These are phyloP conservation scores for Drosophila sordidula DNA, from an alignment of 2,888 invertebrate species.

Conservation along the genomic window DNA sequence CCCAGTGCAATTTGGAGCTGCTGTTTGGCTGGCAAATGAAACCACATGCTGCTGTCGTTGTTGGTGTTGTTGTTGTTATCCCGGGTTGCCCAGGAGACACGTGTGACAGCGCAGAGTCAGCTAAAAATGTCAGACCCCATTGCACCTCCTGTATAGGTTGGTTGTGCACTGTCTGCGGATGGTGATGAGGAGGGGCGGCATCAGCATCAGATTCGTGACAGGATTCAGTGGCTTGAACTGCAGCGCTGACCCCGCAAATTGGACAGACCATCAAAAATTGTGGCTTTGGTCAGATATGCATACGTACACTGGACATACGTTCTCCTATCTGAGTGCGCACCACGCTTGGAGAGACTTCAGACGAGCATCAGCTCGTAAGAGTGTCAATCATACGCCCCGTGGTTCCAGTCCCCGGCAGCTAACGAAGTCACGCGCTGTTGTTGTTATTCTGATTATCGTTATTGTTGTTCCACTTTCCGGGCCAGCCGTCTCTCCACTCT, in stretches of 20 bases:
- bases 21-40: conserved; percentile 24
- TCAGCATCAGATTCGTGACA: conserved; percentile 11
- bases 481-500: background rate
- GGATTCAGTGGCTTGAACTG: conserved; percentile 12
- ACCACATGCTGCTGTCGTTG: conserved; percentile 22
- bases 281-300: conserved; percentile 12
- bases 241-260: conserved; percentile 5
- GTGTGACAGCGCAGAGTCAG: conserved; percentile 36
- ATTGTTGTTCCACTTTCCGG: conserved; percentile 23
- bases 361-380: conserved; percentile 1
- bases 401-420: background rate
- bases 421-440: conserved; percentile 7
- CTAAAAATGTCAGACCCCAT: conserved; percentile 22
- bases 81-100: conserved; percentile 6
- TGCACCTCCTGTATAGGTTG: conserved; percentile 18
- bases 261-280: conserved; percentile 5
- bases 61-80: background rate
- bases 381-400: conserved; percentile 32
- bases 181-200: background rate
- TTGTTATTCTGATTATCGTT: conserved; percentile 32
- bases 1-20: conserved; percentile 2
- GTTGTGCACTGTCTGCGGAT: background rate
- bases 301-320: conserved; percentile 2
- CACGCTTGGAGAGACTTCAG: background rate
- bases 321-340: background rate